Evolutionary conservation across 2,888 invertebrate genomes (phyloP).

Genomic region (Andrena camellia): DNA sequence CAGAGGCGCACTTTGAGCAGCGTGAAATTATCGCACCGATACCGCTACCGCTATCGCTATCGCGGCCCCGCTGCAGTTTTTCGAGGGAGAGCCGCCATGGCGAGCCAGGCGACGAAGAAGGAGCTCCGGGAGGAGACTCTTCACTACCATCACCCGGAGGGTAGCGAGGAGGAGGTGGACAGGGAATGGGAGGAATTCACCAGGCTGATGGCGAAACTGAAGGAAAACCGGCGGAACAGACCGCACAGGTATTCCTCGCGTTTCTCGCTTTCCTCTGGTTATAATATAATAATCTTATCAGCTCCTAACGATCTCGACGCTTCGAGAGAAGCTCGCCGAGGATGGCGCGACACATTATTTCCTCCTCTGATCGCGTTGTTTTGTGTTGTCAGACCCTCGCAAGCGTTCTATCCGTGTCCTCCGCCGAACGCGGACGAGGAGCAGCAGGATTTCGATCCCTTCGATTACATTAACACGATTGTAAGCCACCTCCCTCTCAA

Average conservation of each 20-base stretch:
- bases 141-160: slow-evolving; percentile 83
- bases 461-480: slow-evolving; percentile 85
- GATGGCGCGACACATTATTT: neutral
- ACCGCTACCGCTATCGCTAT: neutral
- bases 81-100: slow-evolving; percentile 69
- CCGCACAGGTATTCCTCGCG: slow-evolving; percentile 79
- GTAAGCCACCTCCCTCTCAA: slow-evolving; percentile 76
- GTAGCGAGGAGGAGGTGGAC: slow-evolving; percentile 86
- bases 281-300: no score
- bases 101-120: slow-evolving; percentile 76
- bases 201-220: slow-evolving; percentile 86
- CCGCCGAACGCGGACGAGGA: slow-evolving; percentile 86
- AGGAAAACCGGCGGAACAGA: slow-evolving; percentile 80
- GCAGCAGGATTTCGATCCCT: slow-evolving; percentile 84
- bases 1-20: neutral
- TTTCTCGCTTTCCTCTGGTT: neutral
- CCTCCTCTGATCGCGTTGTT: slow-evolving; percentile 18
- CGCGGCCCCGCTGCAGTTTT: neutral
- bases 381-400: slow-evolving; percentile 78
- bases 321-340: neutral
- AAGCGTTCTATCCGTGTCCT: slow-evolving; percentile 88
- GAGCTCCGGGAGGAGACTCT: slow-evolving; percentile 79
- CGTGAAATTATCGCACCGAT: slow-evolving; percentile 5
- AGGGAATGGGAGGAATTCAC: slow-evolving; percentile 88
- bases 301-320: neutral